Percentiles rank a stretch among this genome's conserved stretches.
phyloP scores from a whole-genome alignment of 2,797 vertebrate genomes.

The Hybognathus amarus region DNA sequence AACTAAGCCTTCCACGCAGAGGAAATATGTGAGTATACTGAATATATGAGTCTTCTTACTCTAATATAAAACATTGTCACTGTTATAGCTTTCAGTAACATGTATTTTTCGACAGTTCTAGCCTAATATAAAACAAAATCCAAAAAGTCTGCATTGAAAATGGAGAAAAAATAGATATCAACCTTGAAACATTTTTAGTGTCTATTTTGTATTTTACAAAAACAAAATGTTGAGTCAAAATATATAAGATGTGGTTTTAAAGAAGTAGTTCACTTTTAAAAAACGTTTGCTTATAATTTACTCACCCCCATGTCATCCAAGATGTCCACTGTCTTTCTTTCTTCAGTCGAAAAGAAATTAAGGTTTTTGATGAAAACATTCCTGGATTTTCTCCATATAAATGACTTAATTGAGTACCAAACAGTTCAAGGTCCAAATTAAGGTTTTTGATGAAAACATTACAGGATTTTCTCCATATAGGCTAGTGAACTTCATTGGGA shows the following conservation, averaged over 20 bases:
- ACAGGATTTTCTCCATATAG: no score
- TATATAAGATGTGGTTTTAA: background rate
- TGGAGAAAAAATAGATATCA: background rate
- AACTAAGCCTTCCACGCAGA: constrained; percentile 79
- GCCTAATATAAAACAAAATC: background rate
- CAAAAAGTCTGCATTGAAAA: background rate
- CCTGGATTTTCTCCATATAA: no score
- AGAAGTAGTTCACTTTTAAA: no score
- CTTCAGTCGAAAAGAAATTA: no score
- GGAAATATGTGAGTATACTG: constrained; percentile 76
- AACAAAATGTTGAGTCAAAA: background rate
- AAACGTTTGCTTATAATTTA: no score
- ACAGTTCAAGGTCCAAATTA: no score
- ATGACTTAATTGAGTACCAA: no score
- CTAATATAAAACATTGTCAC: background rate
- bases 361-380: no score
- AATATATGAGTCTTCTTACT: background rate
- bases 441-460: no score
- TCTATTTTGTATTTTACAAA: background rate
- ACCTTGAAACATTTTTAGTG: background rate
- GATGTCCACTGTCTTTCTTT: no score
- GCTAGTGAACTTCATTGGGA: no score
- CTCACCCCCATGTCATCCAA: no score
- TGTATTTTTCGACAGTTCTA: background rate
- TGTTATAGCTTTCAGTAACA: background rate